Conservation (phyloP, 1,140 invertebrate species). For the Lysiphlebus fabarum region DNA sequence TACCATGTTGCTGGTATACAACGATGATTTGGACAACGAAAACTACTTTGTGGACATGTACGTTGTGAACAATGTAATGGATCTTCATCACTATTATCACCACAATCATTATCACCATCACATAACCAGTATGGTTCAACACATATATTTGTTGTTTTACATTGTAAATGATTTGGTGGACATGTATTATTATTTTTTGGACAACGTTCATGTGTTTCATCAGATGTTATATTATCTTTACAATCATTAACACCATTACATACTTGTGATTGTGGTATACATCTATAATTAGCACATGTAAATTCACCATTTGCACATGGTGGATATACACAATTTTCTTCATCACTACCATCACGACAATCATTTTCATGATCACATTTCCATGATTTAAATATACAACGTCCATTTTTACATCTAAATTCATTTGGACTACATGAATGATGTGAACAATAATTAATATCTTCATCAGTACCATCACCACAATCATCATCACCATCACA, state of each 20-base stretch:
- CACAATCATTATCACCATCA: slow-evolving; percentile 92
- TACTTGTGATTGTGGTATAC: slow-evolving; percentile 81
- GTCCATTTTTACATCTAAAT: slow-evolving; percentile 90
- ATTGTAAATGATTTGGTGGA: slow-evolving; percentile 82
- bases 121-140: slow-evolving; percentile 94
- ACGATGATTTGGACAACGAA: slow-evolving; percentile 81
- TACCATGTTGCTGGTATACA: slow-evolving; percentile 91
- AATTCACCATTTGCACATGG: slow-evolving; percentile 89
- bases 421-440: slow-evolving; percentile 91
- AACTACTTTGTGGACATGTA: slow-evolving; percentile 87
- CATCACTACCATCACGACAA: slow-evolving; percentile 90
- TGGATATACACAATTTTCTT: slow-evolving; percentile 86
- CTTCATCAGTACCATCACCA: slow-evolving; percentile 91
- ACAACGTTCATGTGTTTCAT: slow-evolving; percentile 84
- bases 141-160: slow-evolving; percentile 90
- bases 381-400: slow-evolving; percentile 94
- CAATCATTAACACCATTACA: slow-evolving; percentile 94
- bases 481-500: slow-evolving; percentile 96
- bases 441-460: slow-evolving; percentile 86
- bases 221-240: slow-evolving; percentile 88
- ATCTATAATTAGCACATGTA: slow-evolving; percentile 87
- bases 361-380: slow-evolving; percentile 94
- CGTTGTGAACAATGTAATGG: slow-evolving; percentile 81
- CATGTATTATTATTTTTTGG: slow-evolving; percentile 84
- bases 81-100: slow-evolving; percentile 94